A percentile compares a stretch with the other conserved stretches of the same genome.
phyloP scores from a whole-genome alignment of 2,113 vertebrate genomes.

The Capreolus pygargus region DNA sequence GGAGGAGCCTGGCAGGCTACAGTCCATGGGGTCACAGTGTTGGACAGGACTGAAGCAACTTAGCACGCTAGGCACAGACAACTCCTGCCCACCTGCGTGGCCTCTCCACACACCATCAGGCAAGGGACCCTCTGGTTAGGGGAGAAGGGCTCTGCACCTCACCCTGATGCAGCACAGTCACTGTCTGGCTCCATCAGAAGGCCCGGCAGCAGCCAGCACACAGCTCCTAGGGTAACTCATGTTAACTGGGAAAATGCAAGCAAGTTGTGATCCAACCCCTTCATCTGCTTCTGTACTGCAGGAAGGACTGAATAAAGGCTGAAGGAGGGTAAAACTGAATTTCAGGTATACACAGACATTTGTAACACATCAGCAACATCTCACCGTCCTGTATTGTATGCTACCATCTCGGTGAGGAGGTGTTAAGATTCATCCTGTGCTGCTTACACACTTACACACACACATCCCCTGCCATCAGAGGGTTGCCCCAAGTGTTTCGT shows the following conservation, averaged over 20 bases:
- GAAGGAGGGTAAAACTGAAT: background rate
- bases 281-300: background rate
- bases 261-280: background rate
- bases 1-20: background rate
- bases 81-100: background rate
- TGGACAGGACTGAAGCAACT: background rate
- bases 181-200: background rate
- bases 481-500: background rate
- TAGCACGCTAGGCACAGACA: background rate
- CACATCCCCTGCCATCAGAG: background rate
- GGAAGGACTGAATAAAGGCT: background rate
- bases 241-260: background rate
- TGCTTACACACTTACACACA: background rate
- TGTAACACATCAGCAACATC: background rate
- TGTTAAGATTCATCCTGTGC: background rate
- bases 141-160: background rate
- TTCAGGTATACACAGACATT: background rate
- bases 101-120: background rate
- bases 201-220: background rate
- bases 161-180: rapidly evolving
- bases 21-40: background rate
- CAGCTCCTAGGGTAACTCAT: background rate
- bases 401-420: background rate
- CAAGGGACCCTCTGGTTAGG: background rate
- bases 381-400: background rate